Evolutionary conservation across 2,797 vertebrate species (phyloP), one percentile per base, ranked within the genome.

Genomic region (Picus viridis): DNA sequence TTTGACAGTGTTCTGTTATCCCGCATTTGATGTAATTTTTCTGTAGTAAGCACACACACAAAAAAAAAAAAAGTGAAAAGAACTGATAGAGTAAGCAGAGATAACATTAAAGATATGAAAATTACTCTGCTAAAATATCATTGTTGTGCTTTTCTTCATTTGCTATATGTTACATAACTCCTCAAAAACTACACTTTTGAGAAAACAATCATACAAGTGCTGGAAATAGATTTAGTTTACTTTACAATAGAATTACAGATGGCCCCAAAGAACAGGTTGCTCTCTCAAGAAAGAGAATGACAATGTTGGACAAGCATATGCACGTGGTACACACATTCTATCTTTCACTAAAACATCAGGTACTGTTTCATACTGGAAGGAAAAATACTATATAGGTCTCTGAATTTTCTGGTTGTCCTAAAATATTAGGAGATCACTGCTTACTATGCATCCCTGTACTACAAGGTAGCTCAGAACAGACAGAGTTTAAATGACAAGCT

Each of bases 1-100:
- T 81, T 87, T 97, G 98, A 96, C 97, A 97, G 96, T 39, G 76
- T 97, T 95, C 97, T 95, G 88, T 98, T 97, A 97, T 97, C 96
- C 96, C 90, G 78, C 85, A 97, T 98, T 98, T 98, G 98, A 98
- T 97, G 96, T 89, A 97, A 98, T 98, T 97, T 97, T 97, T 97
- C 97, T 93, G 78, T 90, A 96, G 93, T 96, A 97, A 96, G 94
- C 92, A 93, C 92, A 84, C 91, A 77, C 61, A 56, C 20, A 69
- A 61, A 74, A 47, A 71, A 13, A n/a, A 49, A 51, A 63, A n/a
- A 23, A 92, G 72, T 85, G 77, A 93, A 92, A 94, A 91, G 51
- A 95, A 76, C 67, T 76, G 47, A 69, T 72, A 86, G 67, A 94
- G 72, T 92, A 96, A 93, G 92, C 69, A 59, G 47, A 91, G 41